Evolutionary conservation across 2,797 vertebrate species (phyloP).

Genomic region (Mareca strepera): DNA sequence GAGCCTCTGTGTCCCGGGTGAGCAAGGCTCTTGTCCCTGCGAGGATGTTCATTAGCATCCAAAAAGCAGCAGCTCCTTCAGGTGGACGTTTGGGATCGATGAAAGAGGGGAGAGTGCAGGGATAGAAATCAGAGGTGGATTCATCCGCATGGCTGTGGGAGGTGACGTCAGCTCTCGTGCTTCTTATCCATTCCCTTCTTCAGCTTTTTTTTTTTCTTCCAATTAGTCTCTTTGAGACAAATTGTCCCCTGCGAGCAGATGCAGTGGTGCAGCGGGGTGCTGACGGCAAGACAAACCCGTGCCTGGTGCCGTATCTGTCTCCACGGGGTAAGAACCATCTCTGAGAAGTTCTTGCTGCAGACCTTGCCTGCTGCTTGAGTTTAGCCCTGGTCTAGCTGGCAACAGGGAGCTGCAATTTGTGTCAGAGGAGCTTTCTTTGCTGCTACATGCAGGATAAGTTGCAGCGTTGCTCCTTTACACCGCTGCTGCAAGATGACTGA

Average conservation of each 20-base stretch:
- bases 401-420: neutral
- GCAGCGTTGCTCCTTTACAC: neutral
- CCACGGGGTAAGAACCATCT: neutral
- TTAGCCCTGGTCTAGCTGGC: neutral
- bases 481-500: accelerated
- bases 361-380: neutral
- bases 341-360: neutral
- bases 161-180: neutral
- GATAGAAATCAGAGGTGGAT: neutral
- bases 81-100: accelerated
- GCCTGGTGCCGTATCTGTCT: no score
- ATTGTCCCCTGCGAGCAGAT: neutral
- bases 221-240: neutral
- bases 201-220: neutral
- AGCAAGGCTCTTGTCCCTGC: neutral
- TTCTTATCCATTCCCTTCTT: neutral
- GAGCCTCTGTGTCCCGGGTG: neutral
- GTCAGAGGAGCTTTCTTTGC: neutral
- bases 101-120: neutral
- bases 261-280: neutral
- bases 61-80: neutral
- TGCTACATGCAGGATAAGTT: accelerated
- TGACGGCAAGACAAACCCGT: neutral
- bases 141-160: neutral
- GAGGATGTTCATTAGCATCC: neutral